A percentile compares a stretch with the other conserved stretches of the same genome.
phyloP scores from a whole-genome alignment of 2,888 invertebrate species.

The Drosophila flavopinicola region DNA sequence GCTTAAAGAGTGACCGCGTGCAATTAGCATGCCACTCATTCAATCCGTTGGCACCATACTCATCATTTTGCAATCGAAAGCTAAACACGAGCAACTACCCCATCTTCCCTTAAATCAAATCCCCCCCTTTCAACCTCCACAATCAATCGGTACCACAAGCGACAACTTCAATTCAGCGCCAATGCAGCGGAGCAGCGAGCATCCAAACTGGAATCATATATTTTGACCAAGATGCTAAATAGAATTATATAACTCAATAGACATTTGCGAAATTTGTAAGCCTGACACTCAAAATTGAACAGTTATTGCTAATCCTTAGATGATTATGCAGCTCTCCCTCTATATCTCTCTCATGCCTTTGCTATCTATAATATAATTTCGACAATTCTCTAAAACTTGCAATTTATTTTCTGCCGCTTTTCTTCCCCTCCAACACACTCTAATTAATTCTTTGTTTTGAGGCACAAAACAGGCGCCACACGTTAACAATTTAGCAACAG shows the following conservation, averaged over 20 bases:
- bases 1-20: conserved; percentile 87
- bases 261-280: conserved; percentile 63
- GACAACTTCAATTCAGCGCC: conserved; percentile 19
- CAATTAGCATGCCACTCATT: conserved; percentile 11
- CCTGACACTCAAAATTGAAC: conserved; percentile 68
- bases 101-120: conserved; percentile 2
- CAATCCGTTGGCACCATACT: conserved; percentile 30
- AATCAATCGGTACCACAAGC: conserved; percentile 22
- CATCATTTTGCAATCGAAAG: conserved; percentile 26
- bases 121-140: conserved; percentile 7
- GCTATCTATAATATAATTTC: conserved; percentile 56
- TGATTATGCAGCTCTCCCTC: conserved; percentile 32
- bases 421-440: neutral
- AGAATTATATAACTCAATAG: conserved; percentile 42
- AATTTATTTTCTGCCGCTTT: conserved; percentile 36
- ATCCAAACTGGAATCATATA: conserved; percentile 34
- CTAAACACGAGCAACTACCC: conserved; percentile 22
- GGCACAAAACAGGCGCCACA: conserved; percentile 27
- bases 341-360: conserved; percentile 35
- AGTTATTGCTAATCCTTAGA: conserved; percentile 54
- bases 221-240: conserved; percentile 63
- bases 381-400: conserved; percentile 49
- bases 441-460: conserved; percentile 6
- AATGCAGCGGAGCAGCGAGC: conserved; percentile 27
- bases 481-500: conserved; percentile 36